phyloP scores from a whole-genome alignment of 1,140 invertebrate species.

The Bemisia tabaci region DNA sequence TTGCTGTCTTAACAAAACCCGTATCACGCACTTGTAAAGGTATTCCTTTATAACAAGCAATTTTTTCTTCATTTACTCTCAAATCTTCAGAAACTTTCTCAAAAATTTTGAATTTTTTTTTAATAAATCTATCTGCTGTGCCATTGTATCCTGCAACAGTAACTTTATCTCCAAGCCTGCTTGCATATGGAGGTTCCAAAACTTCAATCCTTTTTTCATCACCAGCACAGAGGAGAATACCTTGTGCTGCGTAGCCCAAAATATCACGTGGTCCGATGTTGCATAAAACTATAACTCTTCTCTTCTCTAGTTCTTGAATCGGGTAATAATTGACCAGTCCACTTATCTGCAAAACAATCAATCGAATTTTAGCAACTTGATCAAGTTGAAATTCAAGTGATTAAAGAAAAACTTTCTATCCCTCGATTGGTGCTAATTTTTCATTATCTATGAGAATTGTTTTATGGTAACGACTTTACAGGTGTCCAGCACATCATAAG shows the following conservation, averaged over 20 bases:
- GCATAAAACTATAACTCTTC: conserved; percentile 65
- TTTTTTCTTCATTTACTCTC: conserved; percentile 50
- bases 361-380: no score
- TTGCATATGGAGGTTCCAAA: conserved; percentile 51
- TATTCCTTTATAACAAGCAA: conserved; percentile 62
- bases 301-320: conserved; percentile 64
- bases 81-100: conserved; percentile 78
- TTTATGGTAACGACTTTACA: no score
- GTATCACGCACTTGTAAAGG: conserved; percentile 56
- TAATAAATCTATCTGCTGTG: conserved; percentile 65
- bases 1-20: conserved; percentile 50
- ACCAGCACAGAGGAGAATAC: conserved; percentile 87
- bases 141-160: conserved; percentile 55
- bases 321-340: conserved; percentile 72
- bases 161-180: conserved; percentile 61
- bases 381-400: no score
- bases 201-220: conserved; percentile 70
- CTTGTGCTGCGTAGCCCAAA: conserved; percentile 70
- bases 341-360: conserved; percentile 36
- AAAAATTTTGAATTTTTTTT: conserved; percentile 92
- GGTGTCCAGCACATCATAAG: no score
- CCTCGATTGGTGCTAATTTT: no score
- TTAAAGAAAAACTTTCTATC: no score
- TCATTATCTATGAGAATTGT: no score
- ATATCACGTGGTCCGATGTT: conserved; percentile 77